phyloP scores from a whole-genome alignment of 2,113 vertebrate genomes.

The Crotalus helleri region DNA sequence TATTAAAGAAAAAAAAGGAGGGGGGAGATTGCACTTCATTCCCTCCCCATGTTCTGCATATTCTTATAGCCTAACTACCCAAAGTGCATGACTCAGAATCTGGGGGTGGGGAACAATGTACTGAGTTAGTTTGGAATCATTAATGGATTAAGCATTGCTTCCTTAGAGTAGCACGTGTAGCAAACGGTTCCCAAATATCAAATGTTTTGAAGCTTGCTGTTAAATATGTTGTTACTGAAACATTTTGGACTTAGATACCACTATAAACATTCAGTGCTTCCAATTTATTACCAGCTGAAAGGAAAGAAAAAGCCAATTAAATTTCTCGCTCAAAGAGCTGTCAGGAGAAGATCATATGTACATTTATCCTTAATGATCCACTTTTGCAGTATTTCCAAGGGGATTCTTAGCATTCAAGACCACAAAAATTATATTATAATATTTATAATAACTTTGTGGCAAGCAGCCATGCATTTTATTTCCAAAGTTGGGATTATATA shows the following conservation, averaged over 20 bases:
- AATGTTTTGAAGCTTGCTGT: neutral
- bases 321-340: neutral
- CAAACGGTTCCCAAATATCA: neutral
- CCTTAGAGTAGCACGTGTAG: neutral
- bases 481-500: conserved; percentile 25
- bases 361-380: neutral
- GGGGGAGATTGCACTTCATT: neutral
- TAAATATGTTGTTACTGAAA: neutral
- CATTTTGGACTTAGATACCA: rapidly evolving
- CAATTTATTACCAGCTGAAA: neutral
- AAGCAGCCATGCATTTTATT: conserved; percentile 10
- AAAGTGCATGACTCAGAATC: conserved; percentile 1
- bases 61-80: neutral
- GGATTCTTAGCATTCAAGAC: rapidly evolving
- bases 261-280: rapidly evolving
- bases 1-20: neutral
- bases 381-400: rapidly evolving
- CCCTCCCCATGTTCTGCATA: neutral
- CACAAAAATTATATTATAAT: neutral
- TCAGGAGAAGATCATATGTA: neutral
- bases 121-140: neutral
- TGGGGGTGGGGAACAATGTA: neutral
- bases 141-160: conserved; percentile 2
- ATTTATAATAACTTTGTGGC: neutral
- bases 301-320: neutral